Evolutionary conservation across 2,113 vertebrate species (phyloP).

Genomic region (Ctenodactylus gundi): DNA sequence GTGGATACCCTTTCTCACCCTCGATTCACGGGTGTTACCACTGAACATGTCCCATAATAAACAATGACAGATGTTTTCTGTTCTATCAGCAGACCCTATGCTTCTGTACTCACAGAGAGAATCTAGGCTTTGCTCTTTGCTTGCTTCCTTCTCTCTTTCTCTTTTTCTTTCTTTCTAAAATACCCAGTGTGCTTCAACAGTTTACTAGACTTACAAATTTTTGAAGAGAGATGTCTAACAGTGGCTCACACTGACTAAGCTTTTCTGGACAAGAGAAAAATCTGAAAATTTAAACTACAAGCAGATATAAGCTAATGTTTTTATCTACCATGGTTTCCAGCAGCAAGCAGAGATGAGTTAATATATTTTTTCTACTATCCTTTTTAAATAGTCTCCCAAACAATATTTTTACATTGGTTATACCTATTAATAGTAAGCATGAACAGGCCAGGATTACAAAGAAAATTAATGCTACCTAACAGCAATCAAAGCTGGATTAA

Average conservation of each 20-base stretch:
- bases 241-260: neutral
- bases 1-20: neutral
- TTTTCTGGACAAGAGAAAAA: neutral
- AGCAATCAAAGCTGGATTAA: slow-evolving; percentile 11
- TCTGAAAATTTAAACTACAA: slow-evolving; percentile 6
- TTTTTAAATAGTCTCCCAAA: neutral
- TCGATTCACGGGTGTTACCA: neutral
- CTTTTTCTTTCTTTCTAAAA: neutral
- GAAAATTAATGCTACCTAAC: neutral
- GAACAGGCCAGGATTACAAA: slow-evolving; percentile 41
- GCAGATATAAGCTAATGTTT: neutral
- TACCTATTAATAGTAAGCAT: neutral
- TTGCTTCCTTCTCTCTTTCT: too few relatives aligned
- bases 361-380: neutral
- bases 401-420: neutral
- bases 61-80: neutral
- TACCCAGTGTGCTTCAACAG: neutral
- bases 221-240: neutral
- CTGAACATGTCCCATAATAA: neutral
- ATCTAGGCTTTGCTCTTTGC: neutral
- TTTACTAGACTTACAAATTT: neutral
- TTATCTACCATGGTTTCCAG: too few relatives aligned
- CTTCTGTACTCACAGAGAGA: neutral
- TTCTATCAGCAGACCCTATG: neutral
- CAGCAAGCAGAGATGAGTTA: neutral